Base-by-base conservation (phyloP, 2,888 invertebrate species). In the Smittia sp. region DNA sequence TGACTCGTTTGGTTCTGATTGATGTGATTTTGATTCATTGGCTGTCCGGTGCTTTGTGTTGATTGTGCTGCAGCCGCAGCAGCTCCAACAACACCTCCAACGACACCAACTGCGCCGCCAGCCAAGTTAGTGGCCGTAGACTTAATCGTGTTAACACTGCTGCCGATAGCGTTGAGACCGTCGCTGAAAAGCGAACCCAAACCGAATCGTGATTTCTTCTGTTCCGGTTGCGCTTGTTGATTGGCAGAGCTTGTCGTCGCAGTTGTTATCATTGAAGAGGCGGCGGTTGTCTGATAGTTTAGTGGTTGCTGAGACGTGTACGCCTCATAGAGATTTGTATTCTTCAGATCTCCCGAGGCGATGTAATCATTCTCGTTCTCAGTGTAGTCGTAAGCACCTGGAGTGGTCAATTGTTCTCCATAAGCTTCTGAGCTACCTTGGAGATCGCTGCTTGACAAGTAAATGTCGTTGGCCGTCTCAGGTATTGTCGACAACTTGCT, bases 311-410 rank as follows among this genome's bases (percentile, higher is more conserved):
- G 63, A 20, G 58, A 22, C 20, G 15, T 32, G 22, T 11, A 54
- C 11, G 39, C 9, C 38, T 65, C 15, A 46, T 46, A 22, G 7
- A 63, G 38, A 41, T 67, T 74, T 3, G 68, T 74, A 27, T 73
- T 74, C 7, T 76, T 78, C 67, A 77, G 78, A 72, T 78, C 78
- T 69, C 77, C 76, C 25, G 78, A 76, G 13, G 76, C 77, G 62
- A 78, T 78, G 75, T 79, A 79, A 74, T 77, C 77, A 39, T 77
- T 76, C 67, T 80, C 80, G 75, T 75, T 77, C 73, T 78, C 79
- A 58, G 76, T 77, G 75, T 78, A 78, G 62, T 78, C 78, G 73
- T 79, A 73, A 41, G 65, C 73, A 15, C 22, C 54, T 7, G 73
- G 65, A 9, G 73, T 63, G 24, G 38, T 24, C 20, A 70, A 46